Base-by-base conservation (phyloP, 2,797 vertebrate species). In the Hemitrygon akajei region DNA sequence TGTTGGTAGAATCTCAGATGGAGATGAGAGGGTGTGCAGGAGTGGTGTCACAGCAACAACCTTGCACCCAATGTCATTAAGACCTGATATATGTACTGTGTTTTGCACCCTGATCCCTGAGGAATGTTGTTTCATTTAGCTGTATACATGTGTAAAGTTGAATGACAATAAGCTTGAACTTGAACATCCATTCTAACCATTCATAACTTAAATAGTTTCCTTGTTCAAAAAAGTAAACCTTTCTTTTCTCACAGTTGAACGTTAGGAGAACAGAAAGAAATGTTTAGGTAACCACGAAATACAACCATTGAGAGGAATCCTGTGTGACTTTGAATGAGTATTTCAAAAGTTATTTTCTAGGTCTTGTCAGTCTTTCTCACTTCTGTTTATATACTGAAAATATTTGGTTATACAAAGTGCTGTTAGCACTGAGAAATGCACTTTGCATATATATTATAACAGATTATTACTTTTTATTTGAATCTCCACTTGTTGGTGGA, bases 231-330 rank as follows among this genome's bases (percentile, higher is more conserved):
- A 34, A 91, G 20, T 86, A 25, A 66, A 86, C 58, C 20, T 92
- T 75, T 75, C 91, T 92, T 93, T 93, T 5, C 40, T n/a, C 27
- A 56, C 5, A 91, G 18, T 76, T 76, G 37, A 40, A 7, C 12
- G 7, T 93, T 75, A 93, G 73, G 25, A 76, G 71, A 93, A 73
- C 27, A 93, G 14, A 47, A 91, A 86, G 58, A 11, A 89, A 84
- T 7, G 25, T 66, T 58, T 12, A 20, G 14, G 66, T 30, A 92
- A 75, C 27, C 37, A 14, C n/a, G 16, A 93, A 93, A 93, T 76
- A 10, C 71, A 73, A 93, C 75, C 25, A 25, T 56, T 56, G 30
- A 75, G 76, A 58, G 22, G 18, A 58, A 76, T 47, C 47, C 47
- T 47, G 47, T 76, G 12, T 58, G 16, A 56, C 58, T 87, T 63